These are phyloP conservation scores for Cataglyphis albicans DNA, from an alignment of 2,888 invertebrate species.

Conservation along the genomic window DNA sequence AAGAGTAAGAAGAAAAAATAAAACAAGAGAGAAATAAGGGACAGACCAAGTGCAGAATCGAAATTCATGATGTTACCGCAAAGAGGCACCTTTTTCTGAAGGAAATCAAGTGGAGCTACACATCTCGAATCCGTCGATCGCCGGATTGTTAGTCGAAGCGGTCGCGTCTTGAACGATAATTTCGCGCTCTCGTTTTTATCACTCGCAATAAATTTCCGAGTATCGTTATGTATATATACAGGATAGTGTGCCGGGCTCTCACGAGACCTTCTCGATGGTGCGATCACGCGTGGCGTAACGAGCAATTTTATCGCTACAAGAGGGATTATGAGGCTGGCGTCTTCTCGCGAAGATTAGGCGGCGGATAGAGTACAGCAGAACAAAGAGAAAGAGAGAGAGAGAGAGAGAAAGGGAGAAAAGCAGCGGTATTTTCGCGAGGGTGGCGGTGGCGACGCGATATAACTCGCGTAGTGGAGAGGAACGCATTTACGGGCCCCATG, in stretches of 20 bases:
- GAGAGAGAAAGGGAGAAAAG: slow-evolving; percentile 10
- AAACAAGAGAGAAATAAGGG: neutral
- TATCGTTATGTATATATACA: slow-evolving; percentile 44
- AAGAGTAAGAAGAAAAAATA: neutral
- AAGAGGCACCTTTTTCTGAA: neutral
- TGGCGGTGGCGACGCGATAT: slow-evolving; percentile 20
- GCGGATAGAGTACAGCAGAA: slow-evolving; percentile 21
- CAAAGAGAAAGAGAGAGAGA: no score
- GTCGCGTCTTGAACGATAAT: slow-evolving; percentile 39
- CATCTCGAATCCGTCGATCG: neutral
- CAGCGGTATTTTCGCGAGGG: slow-evolving; percentile 27
- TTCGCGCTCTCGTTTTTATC: slow-evolving; percentile 49
- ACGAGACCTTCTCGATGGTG: slow-evolving; percentile 49
- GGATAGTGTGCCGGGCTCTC: slow-evolving; percentile 48
- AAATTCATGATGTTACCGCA: slow-evolving; percentile 10
- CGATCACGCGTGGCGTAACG: slow-evolving; percentile 67
- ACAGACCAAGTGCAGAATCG: neutral
- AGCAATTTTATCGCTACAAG: slow-evolving; percentile 69
- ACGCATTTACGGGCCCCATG: slow-evolving; percentile 65
- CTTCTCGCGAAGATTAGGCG: slow-evolving; percentile 68
- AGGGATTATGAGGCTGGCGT: slow-evolving; percentile 66
- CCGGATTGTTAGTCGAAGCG: neutral
- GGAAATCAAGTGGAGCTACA: neutral
- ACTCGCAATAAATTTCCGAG: slow-evolving; percentile 48
- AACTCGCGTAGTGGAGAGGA: slow-evolving; percentile 50